Evolutionary conservation across 2,113 vertebrate genomes (phyloP).

Genomic region (Labeo catla): DNA sequence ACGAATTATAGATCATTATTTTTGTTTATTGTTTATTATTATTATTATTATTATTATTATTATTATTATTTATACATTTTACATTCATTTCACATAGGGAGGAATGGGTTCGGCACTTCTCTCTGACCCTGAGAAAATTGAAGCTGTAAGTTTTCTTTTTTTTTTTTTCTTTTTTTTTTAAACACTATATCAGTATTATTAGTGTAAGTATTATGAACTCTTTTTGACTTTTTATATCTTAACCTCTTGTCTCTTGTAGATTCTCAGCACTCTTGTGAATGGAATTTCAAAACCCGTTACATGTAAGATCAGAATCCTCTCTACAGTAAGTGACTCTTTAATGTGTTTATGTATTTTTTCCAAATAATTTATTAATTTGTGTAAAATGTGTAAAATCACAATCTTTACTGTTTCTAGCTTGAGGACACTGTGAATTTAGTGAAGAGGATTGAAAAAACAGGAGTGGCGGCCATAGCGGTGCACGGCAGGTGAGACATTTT

Average conservation of each 20-base stretch:
- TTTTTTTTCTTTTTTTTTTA: too few species aligned
- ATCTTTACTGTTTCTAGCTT: conserved; percentile 70
- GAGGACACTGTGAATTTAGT: conserved; percentile 88
- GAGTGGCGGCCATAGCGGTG: conserved; percentile 90
- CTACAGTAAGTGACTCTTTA: conserved; percentile 85
- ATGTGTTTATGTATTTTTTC: too few species aligned
- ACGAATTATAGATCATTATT: too few species aligned
- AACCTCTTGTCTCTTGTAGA: conserved; percentile 72
- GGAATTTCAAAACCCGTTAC: conserved; percentile 89
- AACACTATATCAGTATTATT: neutral
- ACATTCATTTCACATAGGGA: conserved; percentile 76
- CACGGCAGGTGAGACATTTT: conserved; percentile 88
- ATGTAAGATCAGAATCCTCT: conserved; percentile 94
- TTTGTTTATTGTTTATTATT: too few species aligned
- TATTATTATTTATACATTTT: neutral
- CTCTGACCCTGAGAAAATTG: conserved; percentile 92
- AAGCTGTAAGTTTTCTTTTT: conserved; percentile 81
- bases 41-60: too few species aligned
- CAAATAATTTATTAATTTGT: neutral
- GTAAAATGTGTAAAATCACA: too few species aligned
- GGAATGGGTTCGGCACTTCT: conserved; percentile 98
- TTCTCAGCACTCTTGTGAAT: conserved; percentile 86
- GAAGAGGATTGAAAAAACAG: conserved; percentile 89
- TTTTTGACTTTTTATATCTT: neutral
- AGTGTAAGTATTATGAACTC: neutral